These are phyloP conservation scores for Forpus xanthops DNA, from an alignment of 2,797 vertebrate genomes.

Conservation along the genomic window DNA sequence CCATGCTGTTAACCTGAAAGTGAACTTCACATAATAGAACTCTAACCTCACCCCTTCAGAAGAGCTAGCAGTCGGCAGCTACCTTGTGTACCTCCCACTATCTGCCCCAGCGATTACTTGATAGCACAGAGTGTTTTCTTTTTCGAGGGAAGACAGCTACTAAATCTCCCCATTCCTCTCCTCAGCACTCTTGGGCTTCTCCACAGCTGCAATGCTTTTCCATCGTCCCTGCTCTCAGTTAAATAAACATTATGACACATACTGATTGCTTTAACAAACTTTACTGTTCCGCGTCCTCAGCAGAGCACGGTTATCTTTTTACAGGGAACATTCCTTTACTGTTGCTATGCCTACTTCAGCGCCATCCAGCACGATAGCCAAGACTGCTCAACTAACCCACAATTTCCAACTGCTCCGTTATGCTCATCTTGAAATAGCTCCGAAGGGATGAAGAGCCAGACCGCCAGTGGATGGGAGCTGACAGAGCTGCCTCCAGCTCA, in stretches of 20 bases:
- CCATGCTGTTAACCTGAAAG: slow-evolving; percentile 71
- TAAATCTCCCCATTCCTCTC: slow-evolving; percentile 64
- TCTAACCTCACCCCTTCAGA: slow-evolving; percentile 35
- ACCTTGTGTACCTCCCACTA: slow-evolving; percentile 37
- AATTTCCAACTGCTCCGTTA: background rate
- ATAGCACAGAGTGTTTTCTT: slow-evolving; percentile 61
- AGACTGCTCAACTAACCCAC: background rate
- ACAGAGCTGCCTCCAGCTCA: background rate
- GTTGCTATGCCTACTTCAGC: slow-evolving; percentile 54
- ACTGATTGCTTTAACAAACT: slow-evolving; percentile 68
- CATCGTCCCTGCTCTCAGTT: slow-evolving; percentile 60
- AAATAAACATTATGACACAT: slow-evolving; percentile 73
- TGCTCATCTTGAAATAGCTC: slow-evolving; percentile 29
- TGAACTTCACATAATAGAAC: slow-evolving; percentile 69
- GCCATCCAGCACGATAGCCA: background rate
- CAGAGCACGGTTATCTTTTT: slow-evolving; percentile 53
- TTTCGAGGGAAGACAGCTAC: slow-evolving; percentile 55
- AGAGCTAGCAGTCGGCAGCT: slow-evolving; percentile 35
- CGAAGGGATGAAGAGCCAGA: background rate
- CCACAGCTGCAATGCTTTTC: slow-evolving; percentile 67
- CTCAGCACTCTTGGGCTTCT: slow-evolving; percentile 47
- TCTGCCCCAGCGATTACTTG: slow-evolving; percentile 17
- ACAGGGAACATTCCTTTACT: slow-evolving; percentile 59
- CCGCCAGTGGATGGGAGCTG: slow-evolving; percentile 1
- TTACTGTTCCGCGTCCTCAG: slow-evolving; percentile 36